Evolutionary conservation across 1,140 invertebrate genomes (phyloP).

Genomic region (Hyphantria cunea): DNA sequence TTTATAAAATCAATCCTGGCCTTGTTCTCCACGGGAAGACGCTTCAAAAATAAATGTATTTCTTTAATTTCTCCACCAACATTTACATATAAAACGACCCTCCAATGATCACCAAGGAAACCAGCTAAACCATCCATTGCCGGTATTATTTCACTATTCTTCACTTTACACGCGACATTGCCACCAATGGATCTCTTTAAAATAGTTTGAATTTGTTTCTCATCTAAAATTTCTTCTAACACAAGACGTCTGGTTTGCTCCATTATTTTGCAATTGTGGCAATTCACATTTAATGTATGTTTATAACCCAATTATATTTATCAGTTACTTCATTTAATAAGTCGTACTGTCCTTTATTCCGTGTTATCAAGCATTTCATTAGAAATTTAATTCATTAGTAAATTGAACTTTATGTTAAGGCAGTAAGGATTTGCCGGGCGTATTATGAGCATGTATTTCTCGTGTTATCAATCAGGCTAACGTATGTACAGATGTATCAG

Average conservation of each 20-base stretch:
- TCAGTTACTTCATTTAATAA: slow-evolving; percentile 17
- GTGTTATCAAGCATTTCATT: too few species aligned
- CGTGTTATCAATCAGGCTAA: too few species aligned
- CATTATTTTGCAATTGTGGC: slow-evolving; percentile 16
- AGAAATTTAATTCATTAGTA: too few species aligned
- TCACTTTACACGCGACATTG: slow-evolving; percentile 34
- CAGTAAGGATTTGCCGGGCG: too few species aligned
- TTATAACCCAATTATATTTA: slow-evolving; percentile 9
- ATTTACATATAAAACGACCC: slow-evolving; percentile 40
- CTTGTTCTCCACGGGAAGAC: slow-evolving; percentile 49
- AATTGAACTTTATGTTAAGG: too few species aligned
- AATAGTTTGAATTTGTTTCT: slow-evolving; percentile 48
- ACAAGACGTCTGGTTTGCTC: background rate
- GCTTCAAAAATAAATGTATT: slow-evolving; percentile 58
- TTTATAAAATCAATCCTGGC: slow-evolving; percentile 60
- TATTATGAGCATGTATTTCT: too few species aligned
- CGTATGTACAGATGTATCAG: too few species aligned
- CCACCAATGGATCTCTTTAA: slow-evolving; percentile 34
- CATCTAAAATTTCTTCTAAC: slow-evolving; percentile 42
- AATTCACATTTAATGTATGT: background rate
- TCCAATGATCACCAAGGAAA: slow-evolving; percentile 62
- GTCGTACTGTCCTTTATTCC: slow-evolving; percentile 4
- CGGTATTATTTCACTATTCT: slow-evolving; percentile 39
- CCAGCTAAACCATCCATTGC: slow-evolving; percentile 51
- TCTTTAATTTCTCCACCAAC: slow-evolving; percentile 23